These are phyloP conservation scores for Ernsta delagoae DNA, from an alignment of 2,888 invertebrate genomes.

Conservation along the genomic window DNA sequence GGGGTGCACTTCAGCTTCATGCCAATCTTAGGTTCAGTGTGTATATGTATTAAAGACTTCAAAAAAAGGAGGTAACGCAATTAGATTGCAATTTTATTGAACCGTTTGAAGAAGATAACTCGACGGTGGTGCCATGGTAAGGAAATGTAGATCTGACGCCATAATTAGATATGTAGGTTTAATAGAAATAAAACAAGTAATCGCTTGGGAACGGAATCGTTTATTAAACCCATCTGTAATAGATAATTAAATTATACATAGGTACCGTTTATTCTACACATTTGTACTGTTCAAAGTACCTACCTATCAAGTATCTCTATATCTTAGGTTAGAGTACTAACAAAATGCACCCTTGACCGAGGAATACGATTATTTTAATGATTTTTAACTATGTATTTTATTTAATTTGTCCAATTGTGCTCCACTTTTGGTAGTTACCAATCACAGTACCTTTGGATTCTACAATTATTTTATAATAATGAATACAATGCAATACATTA, in stretches of 20 bases:
- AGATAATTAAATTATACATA: constrained; percentile 76
- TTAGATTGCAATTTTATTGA: no score
- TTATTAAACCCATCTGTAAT: constrained; percentile 83
- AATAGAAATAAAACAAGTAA: constrained; percentile 57
- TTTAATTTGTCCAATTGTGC: constrained; percentile 57
- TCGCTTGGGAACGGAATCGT: constrained; percentile 82
- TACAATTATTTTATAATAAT: constrained; percentile 59
- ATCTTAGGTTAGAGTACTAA: constrained; percentile 71
- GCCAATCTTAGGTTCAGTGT: no score
- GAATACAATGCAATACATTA: constrained; percentile 57
- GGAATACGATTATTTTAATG: constrained; percentile 49
- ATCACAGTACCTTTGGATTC: constrained; percentile 77
- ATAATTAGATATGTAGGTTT: no score
- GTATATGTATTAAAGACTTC: no score
- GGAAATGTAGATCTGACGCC: no score
- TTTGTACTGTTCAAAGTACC: constrained; percentile 84
- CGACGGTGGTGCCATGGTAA: no score
- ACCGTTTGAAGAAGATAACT: no score
- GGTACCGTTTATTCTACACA: constrained; percentile 73
- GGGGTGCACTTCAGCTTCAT: no score
- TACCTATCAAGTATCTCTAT: constrained; percentile 77
- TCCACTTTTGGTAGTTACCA: constrained; percentile 70
- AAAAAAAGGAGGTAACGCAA: no score
- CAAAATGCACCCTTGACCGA: constrained; percentile 71
- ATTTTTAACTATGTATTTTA: constrained; percentile 31